A percentile compares a stretch with the other conserved stretches of the same genome.
Conservation (phyloP, 2,113 vertebrate genomes). For the Columba janthina region DNA sequence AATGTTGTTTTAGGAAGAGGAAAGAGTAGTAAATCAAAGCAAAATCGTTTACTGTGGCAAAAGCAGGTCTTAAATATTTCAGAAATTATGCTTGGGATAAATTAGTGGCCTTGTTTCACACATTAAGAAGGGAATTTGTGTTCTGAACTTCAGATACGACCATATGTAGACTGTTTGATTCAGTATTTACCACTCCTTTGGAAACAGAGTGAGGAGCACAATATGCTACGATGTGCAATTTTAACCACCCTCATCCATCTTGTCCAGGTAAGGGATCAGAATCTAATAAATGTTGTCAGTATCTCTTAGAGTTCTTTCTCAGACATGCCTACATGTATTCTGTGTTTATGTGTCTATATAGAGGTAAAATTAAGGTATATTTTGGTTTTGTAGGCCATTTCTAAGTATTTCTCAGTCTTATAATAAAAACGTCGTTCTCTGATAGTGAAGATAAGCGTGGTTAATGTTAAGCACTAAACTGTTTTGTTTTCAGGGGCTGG, state of each 20-base stretch:
- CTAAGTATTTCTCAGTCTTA: neutral
- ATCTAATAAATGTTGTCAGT: neutral
- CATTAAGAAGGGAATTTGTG: neutral
- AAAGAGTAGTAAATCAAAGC: neutral
- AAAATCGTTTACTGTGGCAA: neutral
- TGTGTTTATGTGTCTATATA: neutral
- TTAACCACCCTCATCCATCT: slow-evolving; percentile 93
- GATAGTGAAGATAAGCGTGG: neutral
- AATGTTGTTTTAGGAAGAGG: neutral
- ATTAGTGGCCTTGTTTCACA: neutral
- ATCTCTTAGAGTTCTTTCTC: neutral
- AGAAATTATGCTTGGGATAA: neutral
- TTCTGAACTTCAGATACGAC: slow-evolving; percentile 82
- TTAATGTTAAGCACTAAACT: neutral
- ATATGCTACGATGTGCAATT: slow-evolving; percentile 98
- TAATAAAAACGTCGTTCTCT: neutral
- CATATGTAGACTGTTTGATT: slow-evolving; percentile 90
- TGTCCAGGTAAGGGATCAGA: slow-evolving; percentile 82
- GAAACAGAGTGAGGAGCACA: slow-evolving; percentile 99
- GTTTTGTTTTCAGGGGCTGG: neutral
- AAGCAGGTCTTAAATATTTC: neutral
- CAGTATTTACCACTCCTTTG: slow-evolving; percentile 97
- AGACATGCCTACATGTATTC: neutral
- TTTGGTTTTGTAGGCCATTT: neutral
- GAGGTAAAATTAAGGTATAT: neutral